Percentiles rank a stretch among this genome's conserved stretches.
Evolutionary conservation across 2,113 vertebrate species (phyloP).

Genomic region (Plotosus lineatus): DNA sequence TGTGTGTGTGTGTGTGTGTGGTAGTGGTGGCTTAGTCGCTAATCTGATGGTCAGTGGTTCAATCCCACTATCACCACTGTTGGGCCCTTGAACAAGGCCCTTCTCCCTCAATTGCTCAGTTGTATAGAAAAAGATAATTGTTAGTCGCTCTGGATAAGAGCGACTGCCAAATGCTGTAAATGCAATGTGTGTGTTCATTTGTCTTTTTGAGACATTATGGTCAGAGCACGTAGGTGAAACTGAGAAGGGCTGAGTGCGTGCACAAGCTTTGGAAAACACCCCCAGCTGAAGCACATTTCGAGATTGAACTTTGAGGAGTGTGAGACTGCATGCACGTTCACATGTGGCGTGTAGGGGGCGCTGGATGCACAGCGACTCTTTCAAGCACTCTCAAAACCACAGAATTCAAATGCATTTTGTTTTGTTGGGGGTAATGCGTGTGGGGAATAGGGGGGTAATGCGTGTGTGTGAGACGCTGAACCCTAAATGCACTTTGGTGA

Average conservation of each 20-base stretch:
- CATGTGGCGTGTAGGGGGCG: slow-evolving; percentile 4
- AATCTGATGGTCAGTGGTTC: too few relatives aligned
- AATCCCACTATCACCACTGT: too few relatives aligned
- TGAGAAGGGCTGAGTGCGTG: neutral
- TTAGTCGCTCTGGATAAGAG: too few relatives aligned
- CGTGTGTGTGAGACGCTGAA: neutral
- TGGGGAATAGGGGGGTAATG: neutral
- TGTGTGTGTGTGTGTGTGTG: too few relatives aligned
- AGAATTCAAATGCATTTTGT: neutral
- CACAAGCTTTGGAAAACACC: neutral
- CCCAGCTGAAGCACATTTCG: neutral
- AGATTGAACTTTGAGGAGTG: neutral
- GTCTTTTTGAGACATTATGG: neutral
- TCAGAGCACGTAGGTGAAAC: neutral
- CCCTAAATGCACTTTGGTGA: too few relatives aligned
- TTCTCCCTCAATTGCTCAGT: too few relatives aligned
- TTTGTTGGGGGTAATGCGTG: neutral
- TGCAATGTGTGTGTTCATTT: neutral
- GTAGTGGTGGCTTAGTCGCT: too few relatives aligned
- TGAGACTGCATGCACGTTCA: neutral
- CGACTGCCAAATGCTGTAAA: too few relatives aligned
- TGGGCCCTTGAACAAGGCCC: too few relatives aligned
- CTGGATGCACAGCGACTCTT: neutral
- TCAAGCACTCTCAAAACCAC: neutral
- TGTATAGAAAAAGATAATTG: too few relatives aligned